Evolutionary conservation across 2,888 invertebrate species (phyloP).

Genomic region (Ophion ventricosus): DNA sequence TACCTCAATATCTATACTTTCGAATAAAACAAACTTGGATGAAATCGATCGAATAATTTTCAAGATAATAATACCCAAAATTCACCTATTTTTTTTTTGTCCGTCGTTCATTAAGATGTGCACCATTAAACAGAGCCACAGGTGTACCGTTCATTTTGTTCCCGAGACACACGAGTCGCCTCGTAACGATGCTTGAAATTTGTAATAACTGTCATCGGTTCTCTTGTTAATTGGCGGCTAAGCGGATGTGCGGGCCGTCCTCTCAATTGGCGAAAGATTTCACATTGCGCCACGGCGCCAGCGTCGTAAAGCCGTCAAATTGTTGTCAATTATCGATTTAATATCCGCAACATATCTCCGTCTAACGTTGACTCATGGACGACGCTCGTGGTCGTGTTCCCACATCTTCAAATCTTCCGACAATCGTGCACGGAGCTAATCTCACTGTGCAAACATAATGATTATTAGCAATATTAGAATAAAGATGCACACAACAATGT

Average conservation of each 20-base stretch:
- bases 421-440: background rate
- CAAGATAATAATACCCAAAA: too few relatives aligned
- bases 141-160: background rate
- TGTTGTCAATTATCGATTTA: too few relatives aligned
- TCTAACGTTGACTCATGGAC: background rate
- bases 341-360: background rate
- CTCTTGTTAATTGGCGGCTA: too few relatives aligned
- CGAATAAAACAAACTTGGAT: too few relatives aligned
- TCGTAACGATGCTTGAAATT: background rate
- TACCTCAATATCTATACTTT: too few relatives aligned
- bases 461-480: slow-evolving; percentile 80
- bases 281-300: too few relatives aligned
- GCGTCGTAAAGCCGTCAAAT: too few relatives aligned
- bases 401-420: slow-evolving; percentile 12
- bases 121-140: background rate
- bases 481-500: slow-evolving; percentile 78
- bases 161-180: background rate
- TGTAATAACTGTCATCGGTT: background rate
- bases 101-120: too few relatives aligned
- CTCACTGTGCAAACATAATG: slow-evolving; percentile 77
- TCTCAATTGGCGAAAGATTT: too few relatives aligned
- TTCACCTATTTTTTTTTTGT: too few relatives aligned
- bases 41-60: too few relatives aligned
- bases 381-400: background rate
- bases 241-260: too few relatives aligned